A percentile compares a stretch with the other conserved stretches of the same genome.
Conservation (phyloP, 2,888 invertebrate genomes). For the Xanthorhoe spadicearia region DNA sequence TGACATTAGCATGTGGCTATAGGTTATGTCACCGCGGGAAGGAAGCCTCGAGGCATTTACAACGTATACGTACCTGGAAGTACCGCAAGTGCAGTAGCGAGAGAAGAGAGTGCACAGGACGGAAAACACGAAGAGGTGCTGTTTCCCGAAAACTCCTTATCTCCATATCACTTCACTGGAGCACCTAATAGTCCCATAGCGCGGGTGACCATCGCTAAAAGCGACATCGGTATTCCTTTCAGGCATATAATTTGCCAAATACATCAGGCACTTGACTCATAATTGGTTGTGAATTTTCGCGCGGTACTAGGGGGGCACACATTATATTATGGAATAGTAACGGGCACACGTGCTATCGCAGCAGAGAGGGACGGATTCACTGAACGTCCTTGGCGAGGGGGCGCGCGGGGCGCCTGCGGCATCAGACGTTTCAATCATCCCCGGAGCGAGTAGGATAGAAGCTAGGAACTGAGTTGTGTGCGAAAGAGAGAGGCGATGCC, state of each 20-base stretch:
- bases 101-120: conserved; percentile 75
- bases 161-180: conserved; percentile 80
- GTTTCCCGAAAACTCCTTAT: conserved; percentile 72
- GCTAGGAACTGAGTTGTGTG: conserved; percentile 48
- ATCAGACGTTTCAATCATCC: conserved; percentile 85
- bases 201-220: conserved; percentile 70
- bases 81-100: conserved; percentile 66
- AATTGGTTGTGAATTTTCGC: conserved; percentile 83
- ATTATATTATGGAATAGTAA: conserved; percentile 83
- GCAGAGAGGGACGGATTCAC: conserved; percentile 85
- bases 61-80: conserved; percentile 67
- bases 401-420: conserved; percentile 84
- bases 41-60: conserved; percentile 13
- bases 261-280: conserved; percentile 83
- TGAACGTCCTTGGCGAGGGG: conserved; percentile 84
- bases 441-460: conserved; percentile 71
- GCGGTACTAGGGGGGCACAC: conserved; percentile 81
- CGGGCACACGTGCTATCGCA: conserved; percentile 83
- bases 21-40: conserved; percentile 41
- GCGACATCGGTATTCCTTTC: conserved; percentile 74
- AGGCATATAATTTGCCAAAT: conserved; percentile 78
- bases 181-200: conserved; percentile 74
- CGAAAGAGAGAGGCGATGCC: conserved; percentile 71
- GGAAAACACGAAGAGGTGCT: conserved; percentile 76
- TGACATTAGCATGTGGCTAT: conserved; percentile 25